These are phyloP conservation scores for Gryllus longicercus DNA, from an alignment of 2,888 invertebrate genomes.

Conservation along the genomic window DNA sequence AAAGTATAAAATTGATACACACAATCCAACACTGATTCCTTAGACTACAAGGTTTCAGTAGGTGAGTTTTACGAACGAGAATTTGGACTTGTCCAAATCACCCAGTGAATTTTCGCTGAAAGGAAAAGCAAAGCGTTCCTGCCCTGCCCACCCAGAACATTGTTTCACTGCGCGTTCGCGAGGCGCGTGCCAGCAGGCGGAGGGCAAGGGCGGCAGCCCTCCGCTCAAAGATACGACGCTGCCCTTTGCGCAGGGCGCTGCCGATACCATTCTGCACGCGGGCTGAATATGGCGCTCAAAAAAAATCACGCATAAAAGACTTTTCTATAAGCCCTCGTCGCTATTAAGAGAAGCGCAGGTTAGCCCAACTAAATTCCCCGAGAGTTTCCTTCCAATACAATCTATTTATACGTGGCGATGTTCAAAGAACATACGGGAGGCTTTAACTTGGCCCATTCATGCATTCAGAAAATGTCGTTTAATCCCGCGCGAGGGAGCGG, in stretches of 20 bases:
- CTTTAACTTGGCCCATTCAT: background rate
- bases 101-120: too few species aligned
- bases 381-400: constrained; percentile 9
- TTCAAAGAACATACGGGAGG: constrained; percentile 4
- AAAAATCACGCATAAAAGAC: background rate
- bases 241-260: background rate
- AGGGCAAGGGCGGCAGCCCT: too few species aligned
- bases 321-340: background rate
- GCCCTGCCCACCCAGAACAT: too few species aligned
- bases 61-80: too few species aligned
- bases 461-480: constrained; percentile 17
- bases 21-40: too few species aligned
- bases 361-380: background rate
- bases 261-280: background rate
- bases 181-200: too few species aligned
- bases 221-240: background rate
- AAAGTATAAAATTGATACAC: too few species aligned
- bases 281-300: background rate
- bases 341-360: constrained; percentile 11
- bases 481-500: background rate
- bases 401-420: constrained; percentile 4
- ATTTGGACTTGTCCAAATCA: too few species aligned
- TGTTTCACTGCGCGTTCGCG: too few species aligned
- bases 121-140: too few species aligned
- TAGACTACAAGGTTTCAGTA: too few species aligned